These are phyloP conservation scores for Trissolcus japonicus DNA, from an alignment of 2,888 invertebrate genomes.

Conservation along the genomic window DNA sequence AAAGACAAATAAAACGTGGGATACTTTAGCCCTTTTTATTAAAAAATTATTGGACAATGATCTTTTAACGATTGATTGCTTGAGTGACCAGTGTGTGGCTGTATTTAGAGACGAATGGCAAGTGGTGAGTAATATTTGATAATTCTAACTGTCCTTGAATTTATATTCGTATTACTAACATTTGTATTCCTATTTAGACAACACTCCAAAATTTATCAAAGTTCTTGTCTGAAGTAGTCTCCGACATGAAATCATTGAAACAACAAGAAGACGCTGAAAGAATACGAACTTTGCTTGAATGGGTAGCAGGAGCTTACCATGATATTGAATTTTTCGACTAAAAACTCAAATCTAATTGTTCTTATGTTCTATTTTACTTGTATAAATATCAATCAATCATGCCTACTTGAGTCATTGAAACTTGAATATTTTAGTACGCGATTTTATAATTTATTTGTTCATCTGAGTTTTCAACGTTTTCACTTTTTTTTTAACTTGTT, in stretches of 20 bases:
- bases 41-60: conserved; percentile 78
- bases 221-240: conserved; percentile 67
- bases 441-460: not conserved
- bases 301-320: conserved; percentile 70
- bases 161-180: not conserved
- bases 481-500: too few relatives aligned
- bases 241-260: conserved; percentile 61
- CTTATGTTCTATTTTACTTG: not conserved
- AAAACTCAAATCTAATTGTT: not conserved
- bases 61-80: conserved; percentile 79
- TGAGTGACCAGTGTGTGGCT: conserved; percentile 83
- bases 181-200: conserved; percentile 58
- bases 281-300: conserved; percentile 67
- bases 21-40: conserved; percentile 65
- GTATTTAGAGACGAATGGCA: conserved; percentile 84
- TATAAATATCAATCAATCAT: not conserved
- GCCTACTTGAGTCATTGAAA: not conserved
- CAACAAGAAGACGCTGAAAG: conserved; percentile 65
- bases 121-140: conserved; percentile 74
- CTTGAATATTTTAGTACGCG: not conserved
- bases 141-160: not conserved
- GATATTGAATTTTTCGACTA: conserved; percentile 65
- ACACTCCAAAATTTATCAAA: conserved; percentile 68
- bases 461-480: not conserved
- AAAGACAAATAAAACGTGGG: conserved; percentile 63